Evolutionary conservation across 2,113 vertebrate species (phyloP).

Genomic region (Lamprologus ornatipinnis): DNA sequence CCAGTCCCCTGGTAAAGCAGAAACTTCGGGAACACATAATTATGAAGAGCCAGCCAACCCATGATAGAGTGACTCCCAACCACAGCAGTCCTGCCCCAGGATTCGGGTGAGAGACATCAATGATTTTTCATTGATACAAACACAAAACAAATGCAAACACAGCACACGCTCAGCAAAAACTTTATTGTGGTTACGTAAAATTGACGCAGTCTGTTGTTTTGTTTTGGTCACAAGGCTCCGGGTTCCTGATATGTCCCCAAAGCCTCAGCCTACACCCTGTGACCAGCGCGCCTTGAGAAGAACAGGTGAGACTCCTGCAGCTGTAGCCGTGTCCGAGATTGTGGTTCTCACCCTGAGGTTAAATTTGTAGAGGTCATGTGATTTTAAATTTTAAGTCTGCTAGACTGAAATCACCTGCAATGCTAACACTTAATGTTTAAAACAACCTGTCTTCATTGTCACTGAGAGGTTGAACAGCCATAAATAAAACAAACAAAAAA

Average conservation of each 20-base stretch:
- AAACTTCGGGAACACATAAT: slow-evolving; percentile 85
- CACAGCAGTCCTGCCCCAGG: slow-evolving; percentile 48
- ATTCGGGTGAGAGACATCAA: slow-evolving; percentile 53
- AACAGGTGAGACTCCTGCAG: slow-evolving; percentile 74
- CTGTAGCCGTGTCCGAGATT: not conserved
- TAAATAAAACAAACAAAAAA: not conserved
- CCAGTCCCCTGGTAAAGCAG: slow-evolving; percentile 88
- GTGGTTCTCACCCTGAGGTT: not conserved
- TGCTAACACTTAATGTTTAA: not conserved
- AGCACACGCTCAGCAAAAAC: not conserved
- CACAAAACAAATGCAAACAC: not conserved
- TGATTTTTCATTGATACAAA: not conserved
- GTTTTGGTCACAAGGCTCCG: slow-evolving; percentile 64
- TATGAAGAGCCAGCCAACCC: slow-evolving; percentile 79
- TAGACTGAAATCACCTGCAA: not conserved
- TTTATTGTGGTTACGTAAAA: not conserved
- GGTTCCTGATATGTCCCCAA: slow-evolving; percentile 70
- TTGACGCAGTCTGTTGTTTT: not conserved
- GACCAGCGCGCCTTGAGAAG: slow-evolving; percentile 79
- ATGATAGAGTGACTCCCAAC: slow-evolving; percentile 73
- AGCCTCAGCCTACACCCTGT: slow-evolving; percentile 61
- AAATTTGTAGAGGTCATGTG: not conserved
- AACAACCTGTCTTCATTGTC: not conserved
- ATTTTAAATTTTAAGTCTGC: slow-evolving; percentile 24
- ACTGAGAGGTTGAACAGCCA: not conserved